Base-by-base conservation (phyloP, 1,140 invertebrate species). In the Druon quercuslanigerum region DNA sequence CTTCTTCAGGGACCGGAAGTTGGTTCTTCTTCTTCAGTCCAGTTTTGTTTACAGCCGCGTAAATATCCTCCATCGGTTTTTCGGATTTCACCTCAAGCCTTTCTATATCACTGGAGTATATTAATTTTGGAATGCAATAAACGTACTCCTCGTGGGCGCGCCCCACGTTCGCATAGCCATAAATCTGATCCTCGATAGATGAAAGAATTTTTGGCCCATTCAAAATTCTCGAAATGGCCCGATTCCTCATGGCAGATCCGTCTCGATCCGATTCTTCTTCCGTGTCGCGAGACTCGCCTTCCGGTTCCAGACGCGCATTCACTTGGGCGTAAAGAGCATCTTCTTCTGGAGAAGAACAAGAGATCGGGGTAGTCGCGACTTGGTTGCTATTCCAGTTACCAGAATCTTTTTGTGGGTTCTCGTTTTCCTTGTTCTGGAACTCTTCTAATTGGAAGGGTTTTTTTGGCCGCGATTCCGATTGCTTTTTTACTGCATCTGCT, bases 381-480 rank as follows among this genome's bases (percentile, higher is more conserved):
- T 74, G 46, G 11, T 73, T 74, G 54, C 66, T 79, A 13, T 80
- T 78, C 33, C 75, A 74, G 8, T 71, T 25, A 89, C 83, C 82
- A 82, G 87, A 81, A 82, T 92, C 88, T 84, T 94, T 87, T 79
- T 91, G 83, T 8, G 94, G 94, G 86, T 93, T 94, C 80, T 95
- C 94, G 83, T 95, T 95, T 86, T 95, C 94, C 81, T 95, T 95
- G 83, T 95, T 94, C 83, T 95, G 94, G 76, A 87, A 91, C 74
- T 94, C 94, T 83, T 94, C 93, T 13, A 92, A 52, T 87, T 85
- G 92, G 90, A 85, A 89, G 50, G 89, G 82, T 73, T 87, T 87
- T 50, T 84, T 90, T 1, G 76, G 13, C 40, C 56, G 82, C 3
- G 75, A 66, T 16, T 86, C 77, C 33, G 60, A 74, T 14, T 85